Evolutionary conservation across 2,113 vertebrate species (phyloP).

Genomic region (Rhizomys pruinosus): DNA sequence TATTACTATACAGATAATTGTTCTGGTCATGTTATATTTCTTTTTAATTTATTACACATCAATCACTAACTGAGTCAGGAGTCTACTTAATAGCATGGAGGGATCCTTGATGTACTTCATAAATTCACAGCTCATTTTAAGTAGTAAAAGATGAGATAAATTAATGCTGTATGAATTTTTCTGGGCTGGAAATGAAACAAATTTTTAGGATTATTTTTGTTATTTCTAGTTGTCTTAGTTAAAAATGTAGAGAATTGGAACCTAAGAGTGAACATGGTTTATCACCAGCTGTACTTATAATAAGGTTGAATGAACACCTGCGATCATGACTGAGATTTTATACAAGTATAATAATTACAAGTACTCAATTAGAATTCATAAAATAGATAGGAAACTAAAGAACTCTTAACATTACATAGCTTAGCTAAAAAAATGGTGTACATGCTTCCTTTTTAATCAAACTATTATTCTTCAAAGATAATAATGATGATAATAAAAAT

Average conservation of each 20-base stretch:
- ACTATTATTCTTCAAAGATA: not conserved
- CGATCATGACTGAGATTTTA: not conserved
- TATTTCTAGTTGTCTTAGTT: not conserved
- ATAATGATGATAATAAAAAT: not conserved
- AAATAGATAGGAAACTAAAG: not conserved
- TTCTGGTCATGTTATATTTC: not conserved
- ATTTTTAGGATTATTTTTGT: not conserved
- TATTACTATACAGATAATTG: not conserved
- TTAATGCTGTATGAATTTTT: not conserved
- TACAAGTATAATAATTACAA: not conserved
- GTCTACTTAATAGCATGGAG: not conserved
- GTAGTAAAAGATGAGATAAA: not conserved
- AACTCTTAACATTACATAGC: not conserved
- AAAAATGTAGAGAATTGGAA: not conserved
- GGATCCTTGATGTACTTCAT: not conserved
- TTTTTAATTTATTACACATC: not conserved
- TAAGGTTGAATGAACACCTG: not conserved
- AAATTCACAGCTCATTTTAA: constrained; percentile 45
- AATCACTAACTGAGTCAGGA: not conserved
- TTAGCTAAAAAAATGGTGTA: not conserved
- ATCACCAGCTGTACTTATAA: not conserved
- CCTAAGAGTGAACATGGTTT: not conserved
- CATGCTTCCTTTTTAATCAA: not conserved
- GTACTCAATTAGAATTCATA: not conserved
- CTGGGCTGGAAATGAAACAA: not conserved